These are phyloP conservation scores for Mormyrops attenuatus DNA, from an alignment of 2,797 vertebrate species.

Conservation along the genomic window DNA sequence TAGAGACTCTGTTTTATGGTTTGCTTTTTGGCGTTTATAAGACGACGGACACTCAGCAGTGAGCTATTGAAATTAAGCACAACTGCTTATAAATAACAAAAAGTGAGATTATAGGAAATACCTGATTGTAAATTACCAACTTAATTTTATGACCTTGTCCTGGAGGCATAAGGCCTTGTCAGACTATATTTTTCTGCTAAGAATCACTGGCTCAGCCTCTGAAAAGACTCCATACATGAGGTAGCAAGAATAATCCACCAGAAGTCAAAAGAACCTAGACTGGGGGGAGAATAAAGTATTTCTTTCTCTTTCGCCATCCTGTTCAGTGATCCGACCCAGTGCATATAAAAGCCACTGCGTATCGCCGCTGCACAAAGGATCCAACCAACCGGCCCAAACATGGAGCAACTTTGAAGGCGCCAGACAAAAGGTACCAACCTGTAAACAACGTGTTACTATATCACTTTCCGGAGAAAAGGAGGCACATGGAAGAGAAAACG, in stretches of 20 bases:
- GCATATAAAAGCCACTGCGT: constrained; percentile 58
- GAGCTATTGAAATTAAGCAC: not conserved
- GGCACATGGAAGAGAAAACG: not conserved
- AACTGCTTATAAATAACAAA: not conserved
- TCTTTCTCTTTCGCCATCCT: constrained; percentile 24
- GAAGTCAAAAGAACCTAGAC: constrained; percentile 25
- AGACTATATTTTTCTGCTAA: not conserved
- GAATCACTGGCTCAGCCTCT: constrained; percentile 23
- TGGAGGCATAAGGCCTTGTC: not conserved
- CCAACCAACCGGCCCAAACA: constrained; percentile 35
- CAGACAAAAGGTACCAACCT: not conserved
- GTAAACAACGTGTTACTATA: constrained; percentile 9
- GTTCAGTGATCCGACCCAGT: constrained; percentile 57
- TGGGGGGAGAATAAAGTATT: constrained; percentile 28
- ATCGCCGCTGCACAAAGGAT: constrained; percentile 38
- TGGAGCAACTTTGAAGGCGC: constrained; percentile 26
- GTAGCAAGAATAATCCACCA: constrained; percentile 48
- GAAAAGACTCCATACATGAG: constrained; percentile 55
- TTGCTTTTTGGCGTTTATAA: not conserved
- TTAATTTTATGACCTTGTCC: not conserved
- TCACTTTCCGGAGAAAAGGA: not conserved
- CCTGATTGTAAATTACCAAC: not conserved
- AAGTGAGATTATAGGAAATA: not conserved
- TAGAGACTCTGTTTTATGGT: not conserved
- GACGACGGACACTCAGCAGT: not conserved